Conservation (phyloP, 2,113 vertebrate species). For the Ptyas mucosa region DNA sequence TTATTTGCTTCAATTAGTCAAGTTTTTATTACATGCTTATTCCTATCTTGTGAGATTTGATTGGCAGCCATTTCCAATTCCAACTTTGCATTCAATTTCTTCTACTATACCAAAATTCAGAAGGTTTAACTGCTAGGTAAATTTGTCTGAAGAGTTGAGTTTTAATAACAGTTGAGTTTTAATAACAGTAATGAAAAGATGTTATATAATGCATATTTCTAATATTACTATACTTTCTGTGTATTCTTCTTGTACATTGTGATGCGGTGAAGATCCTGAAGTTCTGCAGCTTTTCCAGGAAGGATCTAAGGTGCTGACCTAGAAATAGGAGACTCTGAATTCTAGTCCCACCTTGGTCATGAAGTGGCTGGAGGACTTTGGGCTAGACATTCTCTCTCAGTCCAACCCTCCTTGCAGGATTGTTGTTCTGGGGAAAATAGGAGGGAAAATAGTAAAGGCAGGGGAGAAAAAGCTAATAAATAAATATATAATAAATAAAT, state of each 20-base stretch:
- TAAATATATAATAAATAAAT: not conserved
- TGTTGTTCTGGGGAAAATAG: not conserved
- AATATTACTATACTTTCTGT: not conserved
- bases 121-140: not conserved
- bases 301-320: not conserved
- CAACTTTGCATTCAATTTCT: not conserved
- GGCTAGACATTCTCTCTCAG: not conserved
- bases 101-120: not conserved
- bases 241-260: not conserved
- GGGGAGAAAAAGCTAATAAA: not conserved
- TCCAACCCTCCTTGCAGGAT: not conserved
- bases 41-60: not conserved
- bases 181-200: not conserved
- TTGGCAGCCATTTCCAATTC: not conserved
- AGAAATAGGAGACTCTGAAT: not conserved
- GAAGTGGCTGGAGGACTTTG: not conserved
- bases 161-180: not conserved
- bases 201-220: not conserved
- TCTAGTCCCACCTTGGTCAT: not conserved
- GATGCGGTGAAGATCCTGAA: not conserved
- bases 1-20: not conserved
- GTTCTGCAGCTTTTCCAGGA: not conserved
- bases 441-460: not conserved
- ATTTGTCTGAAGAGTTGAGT: not conserved
- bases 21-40: not conserved